These are phyloP conservation scores for Cryptophagus acutangulus DNA, from an alignment of 2,888 invertebrate genomes.

Conservation along the genomic window DNA sequence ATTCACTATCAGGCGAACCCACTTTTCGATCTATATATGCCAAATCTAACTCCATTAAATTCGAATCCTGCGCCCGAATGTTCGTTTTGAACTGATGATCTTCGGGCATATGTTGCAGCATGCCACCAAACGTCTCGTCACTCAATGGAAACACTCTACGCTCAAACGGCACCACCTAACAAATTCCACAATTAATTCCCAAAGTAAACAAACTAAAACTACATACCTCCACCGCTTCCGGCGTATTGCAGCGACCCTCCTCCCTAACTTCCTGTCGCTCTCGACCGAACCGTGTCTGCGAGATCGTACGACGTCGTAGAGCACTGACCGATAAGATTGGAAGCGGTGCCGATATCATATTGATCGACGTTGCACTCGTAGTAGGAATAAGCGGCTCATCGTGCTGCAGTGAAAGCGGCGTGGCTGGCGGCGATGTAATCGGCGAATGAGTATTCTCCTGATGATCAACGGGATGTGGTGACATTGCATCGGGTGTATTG, in stretches of 20 bases:
- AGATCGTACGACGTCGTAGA: slow-evolving; percentile 50
- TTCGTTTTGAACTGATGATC: slow-evolving; percentile 50
- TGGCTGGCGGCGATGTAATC: slow-evolving; percentile 52
- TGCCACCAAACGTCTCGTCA: slow-evolving; percentile 63
- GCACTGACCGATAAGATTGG: slow-evolving; percentile 33
- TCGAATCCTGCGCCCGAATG: slow-evolving; percentile 37
- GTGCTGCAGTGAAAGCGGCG: slow-evolving; percentile 41
- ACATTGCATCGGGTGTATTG: slow-evolving; percentile 67
- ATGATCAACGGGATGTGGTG: slow-evolving; percentile 52
- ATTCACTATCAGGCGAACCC: slow-evolving; percentile 46
- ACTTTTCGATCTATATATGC: slow-evolving; percentile 27
- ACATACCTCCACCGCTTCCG: slow-evolving; percentile 34
- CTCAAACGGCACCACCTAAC: slow-evolving; percentile 65
- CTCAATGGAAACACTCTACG: slow-evolving; percentile 68
- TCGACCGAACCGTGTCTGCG: slow-evolving; percentile 49
- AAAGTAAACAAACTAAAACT: neutral
- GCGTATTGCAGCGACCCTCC: slow-evolving; percentile 33
- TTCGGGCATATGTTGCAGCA: slow-evolving; percentile 66
- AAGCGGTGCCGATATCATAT: slow-evolving; percentile 15
- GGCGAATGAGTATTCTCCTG: slow-evolving; percentile 46
- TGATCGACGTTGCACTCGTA: neutral
- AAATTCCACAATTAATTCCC: neutral
- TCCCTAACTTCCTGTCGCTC: slow-evolving; percentile 36
- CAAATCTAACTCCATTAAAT: neutral
- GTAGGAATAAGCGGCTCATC: slow-evolving; percentile 21